phyloP scores from a whole-genome alignment of 2,113 vertebrate genomes.

The Xyliphius kryptos region DNA sequence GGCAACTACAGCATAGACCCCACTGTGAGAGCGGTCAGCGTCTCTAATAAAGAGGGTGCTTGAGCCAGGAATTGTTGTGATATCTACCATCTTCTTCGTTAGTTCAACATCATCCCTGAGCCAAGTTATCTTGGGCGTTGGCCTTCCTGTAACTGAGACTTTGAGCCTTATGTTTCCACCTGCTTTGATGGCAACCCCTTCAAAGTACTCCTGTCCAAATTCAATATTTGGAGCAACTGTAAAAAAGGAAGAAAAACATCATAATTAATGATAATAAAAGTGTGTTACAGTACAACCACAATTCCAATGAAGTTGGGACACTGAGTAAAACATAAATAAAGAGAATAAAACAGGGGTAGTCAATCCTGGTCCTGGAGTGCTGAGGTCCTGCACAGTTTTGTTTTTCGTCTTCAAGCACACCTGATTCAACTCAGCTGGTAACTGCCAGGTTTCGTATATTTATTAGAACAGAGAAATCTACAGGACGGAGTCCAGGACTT shows the following conservation, averaged over 20 bases:
- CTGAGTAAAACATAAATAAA: too few species aligned
- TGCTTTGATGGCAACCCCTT: slow-evolving; percentile 86
- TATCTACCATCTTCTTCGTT: slow-evolving; percentile 82
- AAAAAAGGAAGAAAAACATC: slow-evolving; percentile 35
- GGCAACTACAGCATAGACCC: slow-evolving; percentile 84
- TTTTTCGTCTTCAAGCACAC: too few species aligned
- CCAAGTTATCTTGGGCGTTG: slow-evolving; percentile 87
- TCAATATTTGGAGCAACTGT: slow-evolving; percentile 87
- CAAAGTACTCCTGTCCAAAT: slow-evolving; percentile 91
- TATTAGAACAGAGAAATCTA: too few species aligned
- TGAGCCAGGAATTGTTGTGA: slow-evolving; percentile 76
- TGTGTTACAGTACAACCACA: too few species aligned
- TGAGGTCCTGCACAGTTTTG: too few species aligned
- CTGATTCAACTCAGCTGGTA: too few species aligned
- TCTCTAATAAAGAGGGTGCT: slow-evolving; percentile 90
- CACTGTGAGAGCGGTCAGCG: slow-evolving; percentile 80
- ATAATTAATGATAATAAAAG: too few species aligned
- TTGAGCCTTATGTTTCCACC: slow-evolving; percentile 87
- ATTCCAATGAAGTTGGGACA: too few species aligned
- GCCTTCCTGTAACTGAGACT: slow-evolving; percentile 81
- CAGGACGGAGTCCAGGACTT: too few species aligned
- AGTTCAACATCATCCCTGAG: slow-evolving; percentile 80
- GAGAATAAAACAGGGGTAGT: too few species aligned
- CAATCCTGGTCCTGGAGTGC: too few species aligned
- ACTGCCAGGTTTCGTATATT: too few species aligned